phyloP scores from a whole-genome alignment of 2,113 vertebrate genomes.

The Brienomyrus longianalis region DNA sequence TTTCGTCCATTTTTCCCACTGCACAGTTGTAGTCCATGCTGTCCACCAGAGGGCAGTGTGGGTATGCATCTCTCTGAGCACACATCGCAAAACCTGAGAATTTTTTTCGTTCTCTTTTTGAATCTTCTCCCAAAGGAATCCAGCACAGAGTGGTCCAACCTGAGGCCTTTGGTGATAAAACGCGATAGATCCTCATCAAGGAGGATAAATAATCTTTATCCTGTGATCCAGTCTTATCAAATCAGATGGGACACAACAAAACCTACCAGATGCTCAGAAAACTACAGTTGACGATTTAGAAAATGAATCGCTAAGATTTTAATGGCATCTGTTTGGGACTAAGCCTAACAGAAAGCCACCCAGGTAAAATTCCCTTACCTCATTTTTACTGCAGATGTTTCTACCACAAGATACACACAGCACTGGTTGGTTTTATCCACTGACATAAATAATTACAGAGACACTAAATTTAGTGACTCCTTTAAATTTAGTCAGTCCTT shows the following conservation, averaged over 20 bases:
- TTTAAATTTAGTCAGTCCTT: neutral
- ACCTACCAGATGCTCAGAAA: conserved; percentile 29
- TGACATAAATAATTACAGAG: conserved; percentile 44
- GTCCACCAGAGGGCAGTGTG: conserved; percentile 62
- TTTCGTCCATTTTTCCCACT: neutral
- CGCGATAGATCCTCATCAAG: conserved; percentile 46
- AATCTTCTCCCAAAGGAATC: conserved; percentile 35
- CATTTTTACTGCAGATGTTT: conserved; percentile 31
- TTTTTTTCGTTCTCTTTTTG: conserved; percentile 22
- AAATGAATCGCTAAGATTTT: conserved; percentile 43
- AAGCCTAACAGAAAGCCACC: conserved; percentile 41
- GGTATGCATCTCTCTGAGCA: conserved; percentile 22
- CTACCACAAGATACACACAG: conserved; percentile 36
- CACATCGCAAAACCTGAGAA: conserved; percentile 16
- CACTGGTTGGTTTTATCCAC: conserved; percentile 38
- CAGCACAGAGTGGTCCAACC: conserved; percentile 43
- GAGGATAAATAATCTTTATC: conserved; percentile 53
- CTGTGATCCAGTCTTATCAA: conserved; percentile 57
- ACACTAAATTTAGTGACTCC: neutral
- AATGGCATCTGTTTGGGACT: conserved; percentile 51
- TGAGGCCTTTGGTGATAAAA: conserved; percentile 40
- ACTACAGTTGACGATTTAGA: conserved; percentile 46
- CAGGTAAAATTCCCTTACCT: conserved; percentile 27
- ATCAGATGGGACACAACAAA: conserved; percentile 47
- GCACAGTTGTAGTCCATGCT: neutral